Base-by-base conservation (phyloP, 2,113 vertebrate genomes). In the Lampris megalopsis region DNA sequence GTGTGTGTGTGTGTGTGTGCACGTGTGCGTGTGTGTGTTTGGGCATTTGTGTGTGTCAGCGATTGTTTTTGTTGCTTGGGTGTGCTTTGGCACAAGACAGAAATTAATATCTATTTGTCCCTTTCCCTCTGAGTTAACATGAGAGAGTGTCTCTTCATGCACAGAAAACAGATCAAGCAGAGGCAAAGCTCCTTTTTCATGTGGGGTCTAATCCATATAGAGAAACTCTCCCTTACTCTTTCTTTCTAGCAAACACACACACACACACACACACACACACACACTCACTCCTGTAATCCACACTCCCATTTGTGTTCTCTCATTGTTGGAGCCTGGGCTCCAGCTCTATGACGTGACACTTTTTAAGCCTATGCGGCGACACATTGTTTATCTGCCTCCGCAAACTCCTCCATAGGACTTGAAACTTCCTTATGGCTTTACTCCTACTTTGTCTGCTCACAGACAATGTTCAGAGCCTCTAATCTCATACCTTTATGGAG, bases 301-400 rank as follows among this genome's bases (percentile, higher is more conserved):
- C 67, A 61, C 83, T 79, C 50, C 3, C 77, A 78, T 91, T 80
- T 60, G 54, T 77, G 60, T 54, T 79, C 78, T 80, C 77, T 91
- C 82, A 86, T 91, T 91, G 91, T 92, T 88, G 89, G 81, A 56
- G 64, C 52, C 6, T 40, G 54, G 81, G 86, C 88, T 77, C 71
- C 83, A 72, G 79, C 91, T 92, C 86, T 92, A 79, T 84, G 71
- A 74, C 79, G 89, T 86, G 89, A 86, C 90, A 90, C 92, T 90
- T 93, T 24, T 83, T 91, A 92, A 93, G 90, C 85, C 5, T 50
- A 72, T 86, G 84, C 86, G 85, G 86, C 79, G 80, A 79, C 87
- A 87, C 80, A 82, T 89, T 91, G 85, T 91, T 77, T 90, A 63
- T 86, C 79, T 86, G 83, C 78, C 85, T 84, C 80, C 68, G 77